Conservation (phyloP, 1,140 invertebrate genomes). For the Trachelipus rathkii region DNA sequence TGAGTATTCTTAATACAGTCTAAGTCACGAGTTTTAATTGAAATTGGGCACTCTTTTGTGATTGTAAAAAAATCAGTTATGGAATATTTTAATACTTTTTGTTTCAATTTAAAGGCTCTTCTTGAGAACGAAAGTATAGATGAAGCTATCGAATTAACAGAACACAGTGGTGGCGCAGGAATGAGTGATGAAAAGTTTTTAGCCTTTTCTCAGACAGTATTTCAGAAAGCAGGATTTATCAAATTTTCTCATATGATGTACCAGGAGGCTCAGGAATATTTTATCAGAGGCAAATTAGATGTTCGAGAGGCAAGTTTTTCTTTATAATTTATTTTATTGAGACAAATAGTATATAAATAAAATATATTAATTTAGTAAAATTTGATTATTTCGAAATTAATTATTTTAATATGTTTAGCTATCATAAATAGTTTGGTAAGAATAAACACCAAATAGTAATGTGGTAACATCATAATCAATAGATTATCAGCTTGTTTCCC, state of each 20-base stretch:
- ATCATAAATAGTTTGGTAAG: too few species aligned
- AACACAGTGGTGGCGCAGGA: slow-evolving; percentile 53
- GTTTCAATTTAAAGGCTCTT: slow-evolving; percentile 48
- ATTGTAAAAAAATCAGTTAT: neutral
- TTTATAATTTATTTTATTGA: slow-evolving; percentile 10
- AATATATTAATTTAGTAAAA: neutral
- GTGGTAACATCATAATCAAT: too few species aligned
- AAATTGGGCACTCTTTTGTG: neutral
- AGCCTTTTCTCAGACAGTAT: slow-evolving; percentile 50
- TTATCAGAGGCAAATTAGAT: slow-evolving; percentile 52
- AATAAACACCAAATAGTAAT: too few species aligned
- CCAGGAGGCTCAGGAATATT: slow-evolving; percentile 53
- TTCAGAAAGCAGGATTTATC: slow-evolving; percentile 56
- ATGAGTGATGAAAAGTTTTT: slow-evolving; percentile 49
- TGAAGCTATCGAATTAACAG: slow-evolving; percentile 55
- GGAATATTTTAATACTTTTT: neutral
- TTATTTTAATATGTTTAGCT: slow-evolving; percentile 46
- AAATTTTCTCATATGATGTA: slow-evolving; percentile 54
- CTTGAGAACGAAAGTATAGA: slow-evolving; percentile 53
- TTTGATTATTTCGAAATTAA: neutral
- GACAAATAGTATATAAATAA: neutral
- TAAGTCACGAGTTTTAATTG: neutral
- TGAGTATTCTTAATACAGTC: slow-evolving; percentile 3
- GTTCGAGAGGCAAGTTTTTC: slow-evolving; percentile 51
- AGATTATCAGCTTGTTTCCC: slow-evolving; percentile 52